These are phyloP conservation scores for Acropora tenuis DNA, from an alignment of 64 coral and sea anemone species.

Conservation along the genomic window DNA sequence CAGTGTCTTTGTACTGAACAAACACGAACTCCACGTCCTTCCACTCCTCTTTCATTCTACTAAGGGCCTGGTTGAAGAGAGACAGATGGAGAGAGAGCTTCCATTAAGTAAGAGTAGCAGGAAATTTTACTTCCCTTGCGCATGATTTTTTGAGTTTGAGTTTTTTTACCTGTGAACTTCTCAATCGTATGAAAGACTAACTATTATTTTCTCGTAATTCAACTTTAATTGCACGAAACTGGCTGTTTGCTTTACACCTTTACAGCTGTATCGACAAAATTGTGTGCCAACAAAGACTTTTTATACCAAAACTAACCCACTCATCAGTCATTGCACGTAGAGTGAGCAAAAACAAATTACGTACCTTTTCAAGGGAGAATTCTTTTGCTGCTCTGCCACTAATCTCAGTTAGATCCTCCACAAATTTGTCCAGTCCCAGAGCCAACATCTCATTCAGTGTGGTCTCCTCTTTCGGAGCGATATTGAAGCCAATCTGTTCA, in stretches of 20 bases:
- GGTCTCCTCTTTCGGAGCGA: slow-evolving; percentile 92
- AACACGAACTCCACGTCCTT: slow-evolving; percentile 87
- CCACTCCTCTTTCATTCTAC: slow-evolving; percentile 90
- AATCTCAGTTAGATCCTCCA: slow-evolving; percentile 88
- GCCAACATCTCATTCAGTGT: slow-evolving; percentile 93
- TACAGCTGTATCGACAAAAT: too few species aligned
- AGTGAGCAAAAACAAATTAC: too few species aligned
- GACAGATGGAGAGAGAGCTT: not conserved
- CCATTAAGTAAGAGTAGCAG: not conserved
- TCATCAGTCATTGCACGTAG: too few species aligned
- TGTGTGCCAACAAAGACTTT: too few species aligned
- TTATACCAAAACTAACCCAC: too few species aligned
- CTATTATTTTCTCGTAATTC: too few species aligned
- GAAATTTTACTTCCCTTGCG: not conserved
- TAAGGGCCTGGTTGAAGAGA: slow-evolving; percentile 62
- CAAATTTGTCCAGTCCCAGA: slow-evolving; percentile 85
- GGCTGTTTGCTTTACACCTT: too few species aligned
- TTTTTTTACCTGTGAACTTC: too few species aligned
- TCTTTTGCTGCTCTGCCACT: slow-evolving; percentile 89
- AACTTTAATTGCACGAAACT: too few species aligned
- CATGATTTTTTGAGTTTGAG: too few species aligned
- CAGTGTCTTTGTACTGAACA: slow-evolving; percentile 97
- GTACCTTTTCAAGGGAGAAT: slow-evolving; percentile 95
- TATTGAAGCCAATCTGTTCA: slow-evolving; percentile 88
- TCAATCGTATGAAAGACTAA: too few species aligned